These are phyloP conservation scores for Brachionus asplanchnoidis DNA, from an alignment of 1,140 invertebrate species.

Conservation along the genomic window DNA sequence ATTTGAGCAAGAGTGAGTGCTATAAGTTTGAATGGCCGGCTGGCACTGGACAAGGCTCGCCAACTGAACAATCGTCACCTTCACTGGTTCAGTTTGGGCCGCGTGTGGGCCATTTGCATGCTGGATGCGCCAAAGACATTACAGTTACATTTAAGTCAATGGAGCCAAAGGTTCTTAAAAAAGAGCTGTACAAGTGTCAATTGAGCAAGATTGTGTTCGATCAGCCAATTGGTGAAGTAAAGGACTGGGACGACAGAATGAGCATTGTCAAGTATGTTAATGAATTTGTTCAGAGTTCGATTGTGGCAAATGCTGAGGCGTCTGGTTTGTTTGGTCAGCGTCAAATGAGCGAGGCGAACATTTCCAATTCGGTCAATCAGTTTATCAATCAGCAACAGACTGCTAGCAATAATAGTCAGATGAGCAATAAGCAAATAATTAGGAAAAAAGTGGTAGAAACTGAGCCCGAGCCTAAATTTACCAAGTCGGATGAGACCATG, in stretches of 20 bases:
- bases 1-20: slow-evolving; percentile 52
- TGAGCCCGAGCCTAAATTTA: slow-evolving; percentile 52
- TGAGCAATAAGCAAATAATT: slow-evolving; percentile 43
- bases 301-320: not conserved
- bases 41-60: not conserved
- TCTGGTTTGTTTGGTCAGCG: slow-evolving; percentile 1
- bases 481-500: slow-evolving; percentile 47
- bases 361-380: not conserved
- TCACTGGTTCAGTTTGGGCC: slow-evolving; percentile 30
- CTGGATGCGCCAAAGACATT: slow-evolving; percentile 50
- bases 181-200: slow-evolving; percentile 48
- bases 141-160: slow-evolving; percentile 53
- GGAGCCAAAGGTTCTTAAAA: slow-evolving; percentile 47
- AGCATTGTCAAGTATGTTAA: slow-evolving; percentile 55
- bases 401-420: slow-evolving; percentile 41
- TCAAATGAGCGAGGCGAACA: slow-evolving; percentile 17
- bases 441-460: slow-evolving; percentile 54
- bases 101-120: slow-evolving; percentile 40
- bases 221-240: slow-evolving; percentile 50
- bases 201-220: slow-evolving; percentile 54
- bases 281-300: slow-evolving; percentile 37
- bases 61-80: not conserved
- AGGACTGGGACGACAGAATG: slow-evolving; percentile 56
- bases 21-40: slow-evolving; percentile 46
- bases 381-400: not conserved